phyloP scores from a whole-genome alignment of 2,888 invertebrate genomes.

The Aethes cnicana region DNA sequence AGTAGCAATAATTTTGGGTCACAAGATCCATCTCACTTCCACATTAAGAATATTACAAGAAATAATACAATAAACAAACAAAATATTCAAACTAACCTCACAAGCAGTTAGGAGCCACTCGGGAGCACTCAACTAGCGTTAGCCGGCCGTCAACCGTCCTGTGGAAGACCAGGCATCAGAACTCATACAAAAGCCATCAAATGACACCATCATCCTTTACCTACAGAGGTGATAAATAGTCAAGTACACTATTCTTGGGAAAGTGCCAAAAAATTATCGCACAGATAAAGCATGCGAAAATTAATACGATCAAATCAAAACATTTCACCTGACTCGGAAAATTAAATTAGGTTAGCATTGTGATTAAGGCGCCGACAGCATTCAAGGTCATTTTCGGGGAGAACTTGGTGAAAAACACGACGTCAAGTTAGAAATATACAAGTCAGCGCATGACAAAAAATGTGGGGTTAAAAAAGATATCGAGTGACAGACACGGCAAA shows the following conservation, averaged over 20 bases:
- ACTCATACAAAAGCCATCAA: constrained; percentile 51
- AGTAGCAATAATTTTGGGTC: no score
- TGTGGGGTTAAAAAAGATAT: constrained; percentile 43
- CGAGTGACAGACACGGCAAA: constrained; percentile 43
- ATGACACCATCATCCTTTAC: constrained; percentile 49
- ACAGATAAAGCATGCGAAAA: constrained; percentile 66
- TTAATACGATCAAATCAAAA: constrained; percentile 64
- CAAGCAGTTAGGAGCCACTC: constrained; percentile 78
- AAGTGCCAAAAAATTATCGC: constrained; percentile 65
- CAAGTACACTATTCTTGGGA: constrained; percentile 75
- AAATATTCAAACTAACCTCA: constrained; percentile 67
- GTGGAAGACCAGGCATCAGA: constrained; percentile 71
- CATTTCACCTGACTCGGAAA: constrained; percentile 38
- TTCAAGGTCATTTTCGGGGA: constrained; percentile 41
- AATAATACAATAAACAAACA: constrained; percentile 38
- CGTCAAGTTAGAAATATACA: constrained; percentile 37
- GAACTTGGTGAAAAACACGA: constrained; percentile 35
- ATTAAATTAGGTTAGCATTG: constrained; percentile 39
- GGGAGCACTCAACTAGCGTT: constrained; percentile 70
- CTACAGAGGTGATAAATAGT: constrained; percentile 60
- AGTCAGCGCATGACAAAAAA: constrained; percentile 33
- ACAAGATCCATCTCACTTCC: no score
- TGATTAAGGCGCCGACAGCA: constrained; percentile 43
- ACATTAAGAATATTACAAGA: no score
- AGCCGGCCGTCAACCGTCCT: constrained; percentile 76